A percentile compares a stretch with the other conserved stretches of the same genome.
Evolutionary conservation across 2,113 vertebrate species (phyloP).

Genomic region (Atherinomorus stipes): DNA sequence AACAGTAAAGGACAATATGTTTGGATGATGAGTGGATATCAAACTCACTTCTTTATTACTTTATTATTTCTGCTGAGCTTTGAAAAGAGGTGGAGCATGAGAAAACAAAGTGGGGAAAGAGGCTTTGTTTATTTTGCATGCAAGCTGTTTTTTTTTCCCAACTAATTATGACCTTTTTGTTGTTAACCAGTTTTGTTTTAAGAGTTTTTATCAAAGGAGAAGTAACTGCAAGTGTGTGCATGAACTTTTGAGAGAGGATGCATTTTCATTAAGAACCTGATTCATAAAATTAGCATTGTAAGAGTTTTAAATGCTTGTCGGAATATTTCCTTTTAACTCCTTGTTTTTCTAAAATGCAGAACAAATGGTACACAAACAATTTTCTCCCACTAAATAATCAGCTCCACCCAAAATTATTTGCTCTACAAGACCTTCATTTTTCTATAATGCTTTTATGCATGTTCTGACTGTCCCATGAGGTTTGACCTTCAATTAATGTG

Average conservation of each 20-base stretch:
- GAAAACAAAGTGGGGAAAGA: constrained; percentile 14
- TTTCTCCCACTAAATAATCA: constrained; percentile 6
- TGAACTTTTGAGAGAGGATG: constrained; percentile 29
- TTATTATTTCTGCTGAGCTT: constrained; percentile 73
- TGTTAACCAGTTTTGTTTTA: constrained; percentile 52
- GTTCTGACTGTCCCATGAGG: not conserved
- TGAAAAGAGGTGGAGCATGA: constrained; percentile 38
- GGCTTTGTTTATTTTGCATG: constrained; percentile 39
- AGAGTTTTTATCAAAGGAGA: not conserved
- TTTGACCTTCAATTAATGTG: constrained; percentile 23
- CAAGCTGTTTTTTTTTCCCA: constrained; percentile 29
- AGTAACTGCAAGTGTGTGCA: constrained; percentile 7
- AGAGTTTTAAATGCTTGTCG: not conserved
- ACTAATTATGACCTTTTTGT: constrained; percentile 68
- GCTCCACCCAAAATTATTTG: no score
- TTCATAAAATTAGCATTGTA: no score
- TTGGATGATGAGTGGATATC: constrained; percentile 39
- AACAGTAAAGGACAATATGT: no score
- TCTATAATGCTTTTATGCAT: not conserved
- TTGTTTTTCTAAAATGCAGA: no score
- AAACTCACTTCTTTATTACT: constrained; percentile 52
- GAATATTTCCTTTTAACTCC: no score
- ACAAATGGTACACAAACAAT: no score
- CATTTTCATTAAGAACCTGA: not conserved
- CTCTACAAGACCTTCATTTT: no score